A percentile compares a stretch with the other conserved stretches of the same genome.
Conservation (phyloP, 2,797 vertebrate species). For the Manis crassicaudata region DNA sequence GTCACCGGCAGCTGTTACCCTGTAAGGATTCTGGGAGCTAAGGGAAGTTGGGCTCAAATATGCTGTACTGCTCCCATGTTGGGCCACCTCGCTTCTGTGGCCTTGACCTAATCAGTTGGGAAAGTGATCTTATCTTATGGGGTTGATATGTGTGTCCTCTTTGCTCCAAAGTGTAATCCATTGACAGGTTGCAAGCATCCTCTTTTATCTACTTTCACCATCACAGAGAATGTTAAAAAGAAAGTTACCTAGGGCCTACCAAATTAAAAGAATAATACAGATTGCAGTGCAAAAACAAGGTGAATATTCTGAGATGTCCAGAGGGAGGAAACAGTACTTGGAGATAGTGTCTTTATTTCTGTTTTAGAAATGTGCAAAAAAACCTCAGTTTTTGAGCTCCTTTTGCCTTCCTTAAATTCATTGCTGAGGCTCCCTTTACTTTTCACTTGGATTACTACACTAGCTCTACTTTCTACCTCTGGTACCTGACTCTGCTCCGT, state of each 20-base stretch:
- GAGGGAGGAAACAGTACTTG: background rate
- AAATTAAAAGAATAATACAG: background rate
- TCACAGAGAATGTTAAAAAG: background rate
- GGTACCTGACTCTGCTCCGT: background rate
- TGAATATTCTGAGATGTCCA: background rate
- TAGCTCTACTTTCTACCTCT: background rate
- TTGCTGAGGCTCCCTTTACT: background rate
- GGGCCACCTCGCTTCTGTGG: background rate
- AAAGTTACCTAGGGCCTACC: background rate
- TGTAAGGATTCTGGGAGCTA: background rate
- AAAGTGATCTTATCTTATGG: background rate
- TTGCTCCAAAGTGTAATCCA: background rate
- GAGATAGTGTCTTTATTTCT: conserved; percentile 36
- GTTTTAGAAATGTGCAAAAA: background rate
- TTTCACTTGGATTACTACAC: background rate
- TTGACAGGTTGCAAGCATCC: background rate
- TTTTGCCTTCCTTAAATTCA: background rate
- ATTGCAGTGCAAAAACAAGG: background rate
- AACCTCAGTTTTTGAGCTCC: background rate
- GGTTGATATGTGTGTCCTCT: background rate
- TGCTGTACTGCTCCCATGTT: background rate
- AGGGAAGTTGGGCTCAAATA: background rate
- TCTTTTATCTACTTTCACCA: background rate
- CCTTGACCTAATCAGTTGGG: background rate
- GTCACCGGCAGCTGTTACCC: background rate